Conservation (phyloP, 1,140 invertebrate genomes). For the Helicorthomorpha holstii region DNA sequence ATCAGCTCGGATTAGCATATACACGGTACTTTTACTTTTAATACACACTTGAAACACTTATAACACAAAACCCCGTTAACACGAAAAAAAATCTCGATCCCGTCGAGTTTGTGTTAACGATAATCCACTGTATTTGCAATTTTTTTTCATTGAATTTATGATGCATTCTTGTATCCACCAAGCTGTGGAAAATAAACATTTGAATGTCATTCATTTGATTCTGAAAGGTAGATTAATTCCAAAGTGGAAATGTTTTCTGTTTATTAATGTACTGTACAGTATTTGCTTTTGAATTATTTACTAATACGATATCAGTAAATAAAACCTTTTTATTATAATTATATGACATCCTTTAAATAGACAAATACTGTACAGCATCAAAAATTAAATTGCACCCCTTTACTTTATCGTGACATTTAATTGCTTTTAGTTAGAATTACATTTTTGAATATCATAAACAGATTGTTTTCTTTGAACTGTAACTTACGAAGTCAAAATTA, state of each 20-base stretch:
- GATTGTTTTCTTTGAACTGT: neutral
- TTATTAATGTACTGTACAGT: neutral
- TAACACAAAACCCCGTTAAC: neutral
- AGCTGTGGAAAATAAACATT: neutral
- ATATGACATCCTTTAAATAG: neutral
- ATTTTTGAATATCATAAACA: neutral
- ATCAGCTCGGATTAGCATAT: neutral
- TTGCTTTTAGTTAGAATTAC: neutral
- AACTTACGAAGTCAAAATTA: neutral
- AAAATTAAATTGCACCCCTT: neutral
- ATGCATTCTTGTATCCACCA: neutral
- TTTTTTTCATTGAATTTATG: neutral
- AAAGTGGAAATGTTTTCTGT: neutral
- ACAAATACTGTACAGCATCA: neutral
- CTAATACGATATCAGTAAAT: neutral
- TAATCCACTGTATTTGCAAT: neutral
- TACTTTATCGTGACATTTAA: neutral
- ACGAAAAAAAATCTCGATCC: neutral
- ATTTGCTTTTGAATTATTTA: neutral
- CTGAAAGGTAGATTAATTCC: neutral
- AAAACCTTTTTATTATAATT: neutral
- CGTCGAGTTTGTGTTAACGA: neutral
- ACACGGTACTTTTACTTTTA: neutral
- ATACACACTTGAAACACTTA: neutral
- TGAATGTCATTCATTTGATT: neutral